These are phyloP conservation scores for Drosophila villosipedis DNA, from an alignment of 2,888 invertebrate genomes.

Conservation along the genomic window DNA sequence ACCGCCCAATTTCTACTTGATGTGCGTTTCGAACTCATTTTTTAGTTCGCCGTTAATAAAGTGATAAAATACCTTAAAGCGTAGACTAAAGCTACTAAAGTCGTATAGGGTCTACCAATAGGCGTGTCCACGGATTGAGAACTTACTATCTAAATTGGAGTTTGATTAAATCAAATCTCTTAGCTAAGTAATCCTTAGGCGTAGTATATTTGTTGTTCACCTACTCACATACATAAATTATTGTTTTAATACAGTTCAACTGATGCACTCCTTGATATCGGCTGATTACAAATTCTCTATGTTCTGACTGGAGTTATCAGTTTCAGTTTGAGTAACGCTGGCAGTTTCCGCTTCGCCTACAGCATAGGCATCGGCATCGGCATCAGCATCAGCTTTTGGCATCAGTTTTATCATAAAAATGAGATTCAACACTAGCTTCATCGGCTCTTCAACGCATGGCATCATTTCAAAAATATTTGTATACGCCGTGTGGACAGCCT, in stretches of 20 bases:
- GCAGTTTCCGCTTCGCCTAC: not conserved
- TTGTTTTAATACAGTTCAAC: not conserved
- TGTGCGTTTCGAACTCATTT: not conserved
- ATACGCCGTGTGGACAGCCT: constrained; percentile 46
- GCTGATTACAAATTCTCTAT: constrained; percentile 4
- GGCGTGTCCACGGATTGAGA: not conserved
- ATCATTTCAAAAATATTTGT: constrained; percentile 45
- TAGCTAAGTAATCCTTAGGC: not conserved
- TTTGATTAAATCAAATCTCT: not conserved
- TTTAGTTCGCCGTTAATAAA: not conserved
- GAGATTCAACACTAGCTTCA: constrained; percentile 35
- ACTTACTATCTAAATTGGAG: not conserved
- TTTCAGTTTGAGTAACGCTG: not conserved
- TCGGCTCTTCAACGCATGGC: constrained; percentile 38
- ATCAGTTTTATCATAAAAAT: constrained; percentile 29
- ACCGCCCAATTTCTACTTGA: not conserved
- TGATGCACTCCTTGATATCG: not conserved
- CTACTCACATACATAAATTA: not conserved
- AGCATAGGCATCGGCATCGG: not conserved
- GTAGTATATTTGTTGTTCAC: not conserved
- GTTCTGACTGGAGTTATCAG: not conserved
- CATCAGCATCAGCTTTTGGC: not conserved
- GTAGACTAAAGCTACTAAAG: not conserved
- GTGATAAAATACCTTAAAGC: not conserved
- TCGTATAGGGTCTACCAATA: not conserved